phyloP scores from a whole-genome alignment of 2,888 invertebrate genomes.

The Leptinotarsa juncta region DNA sequence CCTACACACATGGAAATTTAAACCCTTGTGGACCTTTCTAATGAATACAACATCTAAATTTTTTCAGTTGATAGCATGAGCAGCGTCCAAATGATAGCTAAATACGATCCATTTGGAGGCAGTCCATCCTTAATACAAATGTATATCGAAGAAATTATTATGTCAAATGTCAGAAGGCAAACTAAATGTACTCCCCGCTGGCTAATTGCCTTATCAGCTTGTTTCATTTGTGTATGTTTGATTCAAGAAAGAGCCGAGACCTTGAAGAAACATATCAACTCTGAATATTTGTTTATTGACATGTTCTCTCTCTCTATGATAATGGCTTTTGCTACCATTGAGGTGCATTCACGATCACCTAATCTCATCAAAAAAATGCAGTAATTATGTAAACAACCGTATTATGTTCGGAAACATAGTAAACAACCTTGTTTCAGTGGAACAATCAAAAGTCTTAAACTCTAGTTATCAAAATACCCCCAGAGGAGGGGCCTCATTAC shows the following conservation, averaged over 20 bases:
- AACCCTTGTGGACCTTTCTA: too few species aligned
- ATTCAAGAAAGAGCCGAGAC: not conserved
- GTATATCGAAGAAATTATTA: too few species aligned
- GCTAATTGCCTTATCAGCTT: not conserved
- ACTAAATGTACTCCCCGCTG: too few species aligned
- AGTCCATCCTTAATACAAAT: too few species aligned
- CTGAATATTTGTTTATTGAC: not conserved
- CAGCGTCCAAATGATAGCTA: too few species aligned
- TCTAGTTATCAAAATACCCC: constrained; percentile 5
- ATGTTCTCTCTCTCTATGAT: not conserved
- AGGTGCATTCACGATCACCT: not conserved
- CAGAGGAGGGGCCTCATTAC: constrained; percentile 1
- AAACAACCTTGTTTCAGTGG: constrained; percentile 2
- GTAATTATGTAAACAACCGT: constrained; percentile 6
- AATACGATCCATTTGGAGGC: too few species aligned
- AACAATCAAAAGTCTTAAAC: constrained; percentile 13
- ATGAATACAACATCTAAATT: too few species aligned
- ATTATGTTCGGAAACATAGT: constrained; percentile 16
- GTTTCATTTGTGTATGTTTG: not conserved
- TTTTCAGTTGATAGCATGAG: too few species aligned
- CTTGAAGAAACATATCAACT: not conserved
- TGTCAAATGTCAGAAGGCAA: too few species aligned
- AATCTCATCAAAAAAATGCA: not conserved
- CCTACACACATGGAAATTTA: too few species aligned
- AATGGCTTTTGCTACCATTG: too few species aligned